These are phyloP conservation scores for Drosophila sordidula DNA, from an alignment of 2,888 invertebrate species.

Conservation along the genomic window DNA sequence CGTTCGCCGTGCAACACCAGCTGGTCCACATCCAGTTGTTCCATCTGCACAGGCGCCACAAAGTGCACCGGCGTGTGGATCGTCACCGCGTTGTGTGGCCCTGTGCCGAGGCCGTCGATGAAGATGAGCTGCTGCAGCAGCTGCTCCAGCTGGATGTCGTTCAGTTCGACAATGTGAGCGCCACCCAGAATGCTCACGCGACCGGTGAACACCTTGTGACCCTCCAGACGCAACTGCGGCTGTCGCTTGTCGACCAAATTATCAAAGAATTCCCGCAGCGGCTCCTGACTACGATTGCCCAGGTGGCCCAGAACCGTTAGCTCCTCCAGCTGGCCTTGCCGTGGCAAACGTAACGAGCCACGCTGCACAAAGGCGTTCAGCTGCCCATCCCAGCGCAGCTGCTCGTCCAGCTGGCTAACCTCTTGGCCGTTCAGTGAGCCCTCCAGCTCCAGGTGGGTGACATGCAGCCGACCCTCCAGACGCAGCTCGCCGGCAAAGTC, in stretches of 20 bases:
- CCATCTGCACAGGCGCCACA: conserved; percentile 72
- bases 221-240: conserved; percentile 57
- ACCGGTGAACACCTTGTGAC: conserved; percentile 80
- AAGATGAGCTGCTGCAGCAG: conserved; percentile 84
- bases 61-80: conserved; percentile 84
- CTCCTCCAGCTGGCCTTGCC: conserved; percentile 51
- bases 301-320: conserved; percentile 73
- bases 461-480: conserved; percentile 77
- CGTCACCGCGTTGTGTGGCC: conserved; percentile 43
- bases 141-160: conserved; percentile 81
- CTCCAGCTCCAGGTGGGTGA: conserved; percentile 60
- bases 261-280: conserved; percentile 72
- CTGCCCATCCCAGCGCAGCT: conserved; percentile 67
- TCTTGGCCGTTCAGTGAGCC: conserved; percentile 70
- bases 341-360: conserved; percentile 64
- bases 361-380: conserved; percentile 71
- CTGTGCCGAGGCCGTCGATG: conserved; percentile 72
- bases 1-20: conserved; percentile 69
- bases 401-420: conserved; percentile 40
- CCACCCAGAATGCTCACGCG: conserved; percentile 79
- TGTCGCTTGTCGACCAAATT: conserved; percentile 76
- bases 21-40: conserved; percentile 60
- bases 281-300: conserved; percentile 69
- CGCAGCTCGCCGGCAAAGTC: conserved; percentile 69
- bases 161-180: conserved; percentile 78